Percentiles rank a stretch among this genome's conserved stretches.
phyloP scores from a whole-genome alignment of 2,113 vertebrate genomes.

The Chlorocebus sabaeus region DNA sequence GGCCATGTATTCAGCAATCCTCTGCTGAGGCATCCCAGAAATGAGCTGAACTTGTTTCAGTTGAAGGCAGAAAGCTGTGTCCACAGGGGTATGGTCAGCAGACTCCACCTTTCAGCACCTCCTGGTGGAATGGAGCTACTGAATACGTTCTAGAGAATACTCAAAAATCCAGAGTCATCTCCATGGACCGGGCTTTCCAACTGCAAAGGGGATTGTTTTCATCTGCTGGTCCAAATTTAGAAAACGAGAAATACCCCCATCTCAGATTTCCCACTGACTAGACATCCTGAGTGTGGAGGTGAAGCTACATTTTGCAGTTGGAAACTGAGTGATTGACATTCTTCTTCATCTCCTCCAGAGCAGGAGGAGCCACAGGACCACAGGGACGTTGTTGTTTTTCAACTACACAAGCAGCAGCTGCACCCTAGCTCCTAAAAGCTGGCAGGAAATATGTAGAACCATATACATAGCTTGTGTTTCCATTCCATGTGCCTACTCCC shows the following conservation, averaged over 20 bases:
- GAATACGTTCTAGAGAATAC: neutral
- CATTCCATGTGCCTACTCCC: neutral
- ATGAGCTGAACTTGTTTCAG: neutral
- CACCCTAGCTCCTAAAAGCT: neutral
- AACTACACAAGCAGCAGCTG: neutral
- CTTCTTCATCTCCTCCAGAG: neutral
- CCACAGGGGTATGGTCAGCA: neutral
- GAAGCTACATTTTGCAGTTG: neutral
- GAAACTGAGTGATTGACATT: neutral
- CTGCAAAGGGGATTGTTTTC: neutral
- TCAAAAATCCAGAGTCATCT: neutral
- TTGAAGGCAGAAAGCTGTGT: neutral
- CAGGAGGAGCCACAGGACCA: neutral
- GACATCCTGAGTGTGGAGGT: neutral
- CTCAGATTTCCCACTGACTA: neutral
- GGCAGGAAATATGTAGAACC: neutral
- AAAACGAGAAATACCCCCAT: neutral
- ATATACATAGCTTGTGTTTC: neutral
- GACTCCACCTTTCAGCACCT: neutral
- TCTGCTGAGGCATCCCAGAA: neutral
- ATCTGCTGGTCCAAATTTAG: neutral
- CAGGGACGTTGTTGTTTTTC: neutral
- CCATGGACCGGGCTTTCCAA: neutral
- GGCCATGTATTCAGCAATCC: neutral
- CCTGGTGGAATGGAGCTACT: neutral